Evolutionary conservation across 2,797 vertebrate genomes (phyloP).

Genomic region (Anguilla pacifica): DNA sequence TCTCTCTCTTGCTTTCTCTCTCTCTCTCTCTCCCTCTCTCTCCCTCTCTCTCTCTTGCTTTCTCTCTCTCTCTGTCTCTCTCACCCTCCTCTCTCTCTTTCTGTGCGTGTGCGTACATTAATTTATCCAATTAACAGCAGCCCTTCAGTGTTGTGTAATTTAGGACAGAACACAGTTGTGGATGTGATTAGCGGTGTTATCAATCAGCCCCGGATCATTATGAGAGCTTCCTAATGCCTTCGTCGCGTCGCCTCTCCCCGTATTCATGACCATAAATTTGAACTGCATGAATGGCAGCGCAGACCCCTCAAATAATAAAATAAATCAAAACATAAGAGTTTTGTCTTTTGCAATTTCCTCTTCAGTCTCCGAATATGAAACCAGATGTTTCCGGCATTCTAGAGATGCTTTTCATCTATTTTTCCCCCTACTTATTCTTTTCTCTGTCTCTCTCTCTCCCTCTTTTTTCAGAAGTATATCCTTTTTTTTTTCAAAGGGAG

Average conservation of each 20-base stretch:
- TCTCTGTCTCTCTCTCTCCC: slow-evolving; percentile 49
- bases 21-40: slow-evolving; percentile 30
- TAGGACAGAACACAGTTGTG: slow-evolving; percentile 80
- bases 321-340: slow-evolving; percentile 98
- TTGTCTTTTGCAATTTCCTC: slow-evolving; percentile 96
- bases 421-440: slow-evolving; percentile 40
- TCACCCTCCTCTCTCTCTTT: slow-evolving; percentile 23
- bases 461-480: slow-evolving; percentile 86
- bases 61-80: slow-evolving; percentile 34
- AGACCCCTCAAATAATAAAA: slow-evolving; percentile 87
- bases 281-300: slow-evolving; percentile 82
- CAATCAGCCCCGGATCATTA: slow-evolving; percentile 81
- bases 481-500: slow-evolving; percentile 68
- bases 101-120: slow-evolving; percentile 38
- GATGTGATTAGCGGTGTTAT: slow-evolving; percentile 81
- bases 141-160: slow-evolving; percentile 75
- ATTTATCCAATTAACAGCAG: slow-evolving; percentile 70
- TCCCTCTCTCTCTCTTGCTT: slow-evolving; percentile 24
- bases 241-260: slow-evolving; percentile 51
- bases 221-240: slow-evolving; percentile 60
- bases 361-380: slow-evolving; percentile 88
- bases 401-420: slow-evolving; percentile 93
- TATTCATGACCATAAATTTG: slow-evolving; percentile 83
- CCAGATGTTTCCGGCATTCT: slow-evolving; percentile 95
- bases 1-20: slow-evolving; percentile 33